Percentiles rank a stretch among this genome's conserved stretches.
These are phyloP conservation scores for Halyomorpha halys DNA, from an alignment of 1,140 invertebrate genomes.

Conservation along the genomic window DNA sequence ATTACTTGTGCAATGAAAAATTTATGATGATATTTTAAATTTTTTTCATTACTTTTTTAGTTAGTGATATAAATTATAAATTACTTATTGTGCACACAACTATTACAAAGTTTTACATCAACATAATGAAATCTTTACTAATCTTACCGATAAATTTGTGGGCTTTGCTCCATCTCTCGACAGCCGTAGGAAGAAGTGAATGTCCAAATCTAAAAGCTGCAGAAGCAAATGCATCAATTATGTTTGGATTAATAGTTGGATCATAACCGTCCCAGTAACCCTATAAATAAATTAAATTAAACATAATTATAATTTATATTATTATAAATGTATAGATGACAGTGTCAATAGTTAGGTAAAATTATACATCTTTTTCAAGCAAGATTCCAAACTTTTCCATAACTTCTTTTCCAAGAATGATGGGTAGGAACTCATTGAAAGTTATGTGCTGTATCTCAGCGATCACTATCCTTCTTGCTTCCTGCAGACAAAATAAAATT, in stretches of 20 bases:
- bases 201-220: conserved; percentile 86
- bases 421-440: conserved; percentile 89
- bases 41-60: no score
- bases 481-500: conserved; percentile 39
- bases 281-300: conserved; percentile 37
- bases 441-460: conserved; percentile 89
- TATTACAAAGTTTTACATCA: no score
- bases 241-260: conserved; percentile 46
- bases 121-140: no score
- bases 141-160: conserved; percentile 78
- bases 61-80: no score
- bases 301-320: background rate
- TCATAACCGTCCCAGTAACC: conserved; percentile 82
- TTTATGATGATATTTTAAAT: no score
- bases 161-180: conserved; percentile 60
- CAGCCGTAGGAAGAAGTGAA: conserved; percentile 48
- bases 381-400: conserved; percentile 84
- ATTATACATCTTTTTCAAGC: conserved; percentile 61
- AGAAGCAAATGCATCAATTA: conserved; percentile 56
- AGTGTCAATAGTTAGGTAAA: no score
- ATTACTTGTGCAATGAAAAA: no score
- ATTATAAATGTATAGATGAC: background rate
- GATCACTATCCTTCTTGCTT: conserved; percentile 77
- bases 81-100: no score
- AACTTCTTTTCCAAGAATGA: conserved; percentile 83